Evolutionary conservation across 2,888 invertebrate species (phyloP), one percentile per base, ranked within the genome.

Genomic region (Fragum sueziense): DNA sequence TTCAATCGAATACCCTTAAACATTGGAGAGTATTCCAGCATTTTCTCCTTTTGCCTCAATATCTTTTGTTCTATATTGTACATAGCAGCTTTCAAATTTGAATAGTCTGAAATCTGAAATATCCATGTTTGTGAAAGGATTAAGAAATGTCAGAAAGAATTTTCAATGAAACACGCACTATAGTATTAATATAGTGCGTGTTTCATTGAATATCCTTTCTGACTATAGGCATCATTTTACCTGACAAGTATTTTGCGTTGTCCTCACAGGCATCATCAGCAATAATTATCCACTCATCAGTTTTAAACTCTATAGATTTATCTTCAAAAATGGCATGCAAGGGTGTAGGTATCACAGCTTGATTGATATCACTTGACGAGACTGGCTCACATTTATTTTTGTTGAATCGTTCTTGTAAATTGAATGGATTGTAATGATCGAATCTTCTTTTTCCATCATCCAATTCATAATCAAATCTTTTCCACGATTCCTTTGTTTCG

Each of bases 401-500:
- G n/a, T 85, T 79, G 79, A 87, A 90, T 20, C 90, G 78, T 47
- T 87, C 86, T 61, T 87, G 85, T 17, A 88, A 76, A 9, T 86
- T 88, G 70, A 85, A 90, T 7, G 90, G 90, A 69, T 90, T 86
- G 69, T 88, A 90, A 25, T 80, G 69, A 62, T 90, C 90, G 74
- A 76, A 59, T 80, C 79, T 79, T 47, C 54, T 71, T 17, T 76
- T 78, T 0, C 87, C 87, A 52, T 79, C 85, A 7, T 82, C 72
- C 34, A 88, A 51, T 54, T 75, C 76, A 81, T 91, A 90, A 67
- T 90, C 88, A 84, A 88, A 90, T 25, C 91, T 70, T 33, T 91
- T 91, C 90, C 90, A 91, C 29, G 88, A 83, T 29, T 79, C 81
- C 9, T 88, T 87, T 9, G 75, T 85, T 70, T 90, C 89, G 85